Conservation (phyloP, 2,113 vertebrate genomes). For the Misgurnus anguillicaudatus region DNA sequence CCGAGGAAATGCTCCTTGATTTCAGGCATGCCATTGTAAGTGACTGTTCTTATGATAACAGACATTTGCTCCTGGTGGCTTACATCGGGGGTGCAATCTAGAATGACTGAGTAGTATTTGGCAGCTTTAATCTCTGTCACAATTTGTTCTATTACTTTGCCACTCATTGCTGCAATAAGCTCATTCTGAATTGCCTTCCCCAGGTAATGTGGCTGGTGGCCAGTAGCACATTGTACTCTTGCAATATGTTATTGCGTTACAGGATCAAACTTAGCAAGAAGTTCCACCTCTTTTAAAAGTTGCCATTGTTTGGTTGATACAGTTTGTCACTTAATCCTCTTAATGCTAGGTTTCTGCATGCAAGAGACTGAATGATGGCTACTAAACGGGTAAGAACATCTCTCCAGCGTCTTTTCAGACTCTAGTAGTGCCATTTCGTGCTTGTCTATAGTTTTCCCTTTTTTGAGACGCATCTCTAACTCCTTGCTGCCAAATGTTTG, state of each 20-base stretch:
- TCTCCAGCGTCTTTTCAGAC: too few relatives aligned
- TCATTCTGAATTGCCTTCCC: neutral
- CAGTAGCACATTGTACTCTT: neutral
- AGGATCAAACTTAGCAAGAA: too few relatives aligned
- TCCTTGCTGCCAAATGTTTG: too few relatives aligned
- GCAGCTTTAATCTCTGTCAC: neutral
- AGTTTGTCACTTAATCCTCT: too few relatives aligned
- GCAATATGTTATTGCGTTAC: neutral
- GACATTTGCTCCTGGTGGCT: slow-evolving; percentile 40
- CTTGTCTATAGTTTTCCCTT: too few relatives aligned
- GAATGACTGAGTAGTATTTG: slow-evolving; percentile 43
- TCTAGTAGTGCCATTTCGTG: too few relatives aligned
- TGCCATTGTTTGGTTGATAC: too few relatives aligned
- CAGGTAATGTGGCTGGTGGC: neutral
- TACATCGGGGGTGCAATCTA: slow-evolving; percentile 43
- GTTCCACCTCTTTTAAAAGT: too few relatives aligned
- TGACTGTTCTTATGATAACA: slow-evolving; percentile 25
- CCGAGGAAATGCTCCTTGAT: slow-evolving; percentile 38
- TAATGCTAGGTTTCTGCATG: too few relatives aligned
- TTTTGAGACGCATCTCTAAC: too few relatives aligned
- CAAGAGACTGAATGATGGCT: too few relatives aligned
- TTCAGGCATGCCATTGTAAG: slow-evolving; percentile 24
- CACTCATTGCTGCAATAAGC: neutral
- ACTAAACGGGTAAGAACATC: too few relatives aligned
- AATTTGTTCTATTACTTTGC: neutral